phyloP scores from a whole-genome alignment of 2,888 invertebrate genomes.

The Portevinia maculata region DNA sequence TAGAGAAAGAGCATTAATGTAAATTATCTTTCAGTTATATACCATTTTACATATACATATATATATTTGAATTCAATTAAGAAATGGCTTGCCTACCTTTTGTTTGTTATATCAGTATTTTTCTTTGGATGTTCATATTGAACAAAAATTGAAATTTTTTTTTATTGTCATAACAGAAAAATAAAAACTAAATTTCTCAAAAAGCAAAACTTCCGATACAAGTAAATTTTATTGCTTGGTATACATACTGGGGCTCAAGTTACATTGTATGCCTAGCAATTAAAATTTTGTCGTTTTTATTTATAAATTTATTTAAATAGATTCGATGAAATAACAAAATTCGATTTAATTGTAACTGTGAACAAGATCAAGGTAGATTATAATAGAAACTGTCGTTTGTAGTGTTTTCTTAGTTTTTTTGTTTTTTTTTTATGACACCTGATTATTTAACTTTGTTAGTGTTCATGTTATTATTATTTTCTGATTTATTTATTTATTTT shows the following conservation, averaged over 20 bases:
- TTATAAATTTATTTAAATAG: slow-evolving; percentile 9
- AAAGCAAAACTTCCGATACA: slow-evolving; percentile 20
- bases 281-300: slow-evolving; percentile 42
- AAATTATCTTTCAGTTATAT: slow-evolving; percentile 57
- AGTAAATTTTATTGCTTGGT: slow-evolving; percentile 65
- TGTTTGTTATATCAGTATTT: slow-evolving; percentile 30
- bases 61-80: slow-evolving; percentile 31
- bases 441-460: slow-evolving; percentile 58
- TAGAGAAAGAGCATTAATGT: slow-evolving; percentile 61
- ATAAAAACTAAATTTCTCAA: neutral
- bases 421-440: slow-evolving; percentile 54
- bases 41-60: slow-evolving; percentile 29
- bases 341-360: slow-evolving; percentile 38
- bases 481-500: slow-evolving; percentile 21
- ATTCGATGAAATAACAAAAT: slow-evolving; percentile 25
- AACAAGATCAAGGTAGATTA: slow-evolving; percentile 67
- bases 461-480: slow-evolving; percentile 19
- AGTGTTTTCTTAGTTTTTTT: slow-evolving; percentile 41
- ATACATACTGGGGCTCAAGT: slow-evolving; percentile 67
- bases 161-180: slow-evolving; percentile 59
- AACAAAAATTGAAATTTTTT: slow-evolving; percentile 28
- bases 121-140: slow-evolving; percentile 37
- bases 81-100: slow-evolving; percentile 36
- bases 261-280: slow-evolving; percentile 65
- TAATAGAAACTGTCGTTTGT: slow-evolving; percentile 70